Evolutionary conservation across 2,888 invertebrate species (phyloP), one percentile per base, ranked within the genome.

Genomic region (Trimorus sp.): DNA sequence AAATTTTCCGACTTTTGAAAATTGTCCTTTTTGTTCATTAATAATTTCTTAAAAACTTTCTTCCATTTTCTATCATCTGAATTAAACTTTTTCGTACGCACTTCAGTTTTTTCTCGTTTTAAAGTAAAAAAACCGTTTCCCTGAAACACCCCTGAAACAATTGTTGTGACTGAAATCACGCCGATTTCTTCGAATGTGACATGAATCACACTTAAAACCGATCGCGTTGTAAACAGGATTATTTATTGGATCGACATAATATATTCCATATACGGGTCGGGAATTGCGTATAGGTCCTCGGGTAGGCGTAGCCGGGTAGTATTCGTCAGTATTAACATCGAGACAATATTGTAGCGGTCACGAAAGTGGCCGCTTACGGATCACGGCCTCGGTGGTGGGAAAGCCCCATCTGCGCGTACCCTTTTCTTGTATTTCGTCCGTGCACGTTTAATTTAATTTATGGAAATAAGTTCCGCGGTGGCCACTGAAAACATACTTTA

Each of bases 391-490:
- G 49, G 58, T 70, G 66, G 62, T 79, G 79, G 79, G 79, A 79
- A 79, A 79, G 48, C 60, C 54, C 40, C 79, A 79, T 62, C 68
- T 79, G 79, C 62, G 53, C 53, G 62, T 26, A 71, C 54, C 78
- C 78, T 65, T 78, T 79, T 59, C 15, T 38, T 49, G n/a, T 53
- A 45, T 54, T 53, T 54, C 45, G 45, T 65, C 15, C 69, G 62
- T 68, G 56, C 58, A 42, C 58, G 36, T 70, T 77, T 56, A 69
- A 69, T 69, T 77, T 63, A 78, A 78, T 71, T 66, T 78, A 78
- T 78, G 70, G 56, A 78, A 75, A 76, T 76, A 69, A 62, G 76
- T 62, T 71, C 56, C 45, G 42, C 70, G 45, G 36, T 15, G 60
- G 26, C 40, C 56, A 48, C 0, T 11, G 56, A 53, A 59, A 71